Base-by-base conservation (phyloP, 2,888 invertebrate species). In the Linnaemya vulpina region DNA sequence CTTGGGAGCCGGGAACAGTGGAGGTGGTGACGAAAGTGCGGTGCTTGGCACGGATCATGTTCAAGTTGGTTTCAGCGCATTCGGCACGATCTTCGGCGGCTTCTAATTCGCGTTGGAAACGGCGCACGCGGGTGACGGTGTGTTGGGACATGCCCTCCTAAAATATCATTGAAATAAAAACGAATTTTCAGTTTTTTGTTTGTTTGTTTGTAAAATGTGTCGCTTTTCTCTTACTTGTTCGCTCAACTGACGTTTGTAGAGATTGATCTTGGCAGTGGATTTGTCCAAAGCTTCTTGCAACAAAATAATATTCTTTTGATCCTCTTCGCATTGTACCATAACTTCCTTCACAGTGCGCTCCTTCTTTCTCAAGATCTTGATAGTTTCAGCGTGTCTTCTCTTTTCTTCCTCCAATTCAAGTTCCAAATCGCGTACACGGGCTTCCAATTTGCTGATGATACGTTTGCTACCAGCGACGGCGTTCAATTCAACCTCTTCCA, bases 301-400 rank as follows among this genome's bases (percentile, higher is more conserved):
- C 90, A 99, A 94, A 88, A 95, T 93, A 90, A 98, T 96, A 94
- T 97, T 98, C 96, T 98, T 98, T 93, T 98, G 96, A 93, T 99
- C 98, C 93, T 99, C 98, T 93, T 98, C 98, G 91, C 97, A 96
- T 93, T 98, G 97, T 90, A 98, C 96, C 94, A 98, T 95, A 87
- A 98, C 96, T 93, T 98, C 98, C 94, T 99, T 98, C 91, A 98
- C 96, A 91, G 96, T 95, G 91, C 98, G 97, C 93, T 99, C 98
- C 96, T 99, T 99, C 95, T 99, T 99, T 93, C 98, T 97, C 92
- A 98, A 94, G 93, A 98, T 98, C 95, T 98, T 98, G 93, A 98
- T 97, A 90, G 98, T 98, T 93, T 99, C 98, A 89, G 98, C 96
- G 93, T 99, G 98, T 92, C 98, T 96, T 92, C 98, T 96, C 94